These are phyloP conservation scores for Gymnoscopelus microlampas DNA, from an alignment of 2,797 vertebrate species.

Conservation along the genomic window DNA sequence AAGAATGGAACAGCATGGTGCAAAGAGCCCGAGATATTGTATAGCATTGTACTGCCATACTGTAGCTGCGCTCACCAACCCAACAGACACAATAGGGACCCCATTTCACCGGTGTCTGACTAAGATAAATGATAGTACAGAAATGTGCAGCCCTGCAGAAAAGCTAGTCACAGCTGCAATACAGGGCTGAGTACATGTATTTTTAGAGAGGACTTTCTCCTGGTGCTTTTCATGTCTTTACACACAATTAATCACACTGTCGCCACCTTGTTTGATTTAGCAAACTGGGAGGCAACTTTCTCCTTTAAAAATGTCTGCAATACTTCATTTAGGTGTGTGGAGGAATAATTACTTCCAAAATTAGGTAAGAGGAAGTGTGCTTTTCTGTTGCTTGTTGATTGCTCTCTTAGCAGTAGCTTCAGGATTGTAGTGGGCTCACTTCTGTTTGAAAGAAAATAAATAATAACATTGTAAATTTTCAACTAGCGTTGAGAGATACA, in stretches of 20 bases:
- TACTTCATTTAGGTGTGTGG: conserved; percentile 45
- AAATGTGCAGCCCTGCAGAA: conserved; percentile 71
- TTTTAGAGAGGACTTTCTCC: conserved; percentile 55
- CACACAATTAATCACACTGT: conserved; percentile 77
- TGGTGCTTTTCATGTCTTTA: conserved; percentile 45
- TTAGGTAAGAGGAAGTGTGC: conserved; percentile 46
- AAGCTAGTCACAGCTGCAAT: conserved; percentile 71
- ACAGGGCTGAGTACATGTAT: conserved; percentile 72
- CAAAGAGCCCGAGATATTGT: not conserved
- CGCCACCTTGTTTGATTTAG: conserved; percentile 49
- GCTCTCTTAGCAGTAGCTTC: conserved; percentile 26
- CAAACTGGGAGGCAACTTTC: conserved; percentile 37
- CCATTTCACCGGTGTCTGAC: conserved; percentile 83
- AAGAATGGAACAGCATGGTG: not conserved
- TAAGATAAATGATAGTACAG: conserved; percentile 83
- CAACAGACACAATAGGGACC: conserved; percentile 69
- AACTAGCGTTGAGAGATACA: no score
- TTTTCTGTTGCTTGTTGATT: conserved; percentile 50
- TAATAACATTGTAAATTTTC: no score
- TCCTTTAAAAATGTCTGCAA: conserved; percentile 39
- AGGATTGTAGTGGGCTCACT: conserved; percentile 5
- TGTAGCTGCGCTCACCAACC: conserved; percentile 61
- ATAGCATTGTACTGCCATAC: not conserved
- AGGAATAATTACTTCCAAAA: conserved; percentile 42
- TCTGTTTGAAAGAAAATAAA: not conserved